These are phyloP conservation scores for Etheostoma perlongum DNA, from an alignment of 2,797 vertebrate species.

Conservation along the genomic window DNA sequence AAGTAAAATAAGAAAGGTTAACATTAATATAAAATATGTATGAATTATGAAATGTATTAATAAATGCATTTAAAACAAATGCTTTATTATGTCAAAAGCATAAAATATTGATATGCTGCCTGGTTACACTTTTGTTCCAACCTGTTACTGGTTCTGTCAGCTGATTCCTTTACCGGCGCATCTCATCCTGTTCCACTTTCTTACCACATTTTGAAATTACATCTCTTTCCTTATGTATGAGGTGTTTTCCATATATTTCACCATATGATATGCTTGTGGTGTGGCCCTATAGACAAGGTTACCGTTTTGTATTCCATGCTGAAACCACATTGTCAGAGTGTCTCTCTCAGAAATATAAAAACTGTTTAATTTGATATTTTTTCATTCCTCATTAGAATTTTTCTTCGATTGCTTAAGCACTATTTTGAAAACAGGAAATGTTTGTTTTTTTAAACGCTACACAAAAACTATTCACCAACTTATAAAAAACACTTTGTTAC, in stretches of 20 bases:
- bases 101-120: neutral
- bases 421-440: too few species aligned
- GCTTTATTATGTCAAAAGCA: neutral
- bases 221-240: slow-evolving; percentile 15
- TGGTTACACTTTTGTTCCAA: neutral
- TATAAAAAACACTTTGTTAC: too few species aligned
- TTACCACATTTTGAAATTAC: neutral
- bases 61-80: slow-evolving; percentile 7
- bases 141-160: neutral
- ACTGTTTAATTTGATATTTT: neutral
- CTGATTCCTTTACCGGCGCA: neutral
- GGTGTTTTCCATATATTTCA: slow-evolving; percentile 1
- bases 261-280: neutral
- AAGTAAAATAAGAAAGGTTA: neutral
- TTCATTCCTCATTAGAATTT: too few species aligned
- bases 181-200: neutral
- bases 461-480: too few species aligned
- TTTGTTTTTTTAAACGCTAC: too few species aligned
- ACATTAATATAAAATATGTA: neutral
- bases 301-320: neutral
- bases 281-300: neutral
- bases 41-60: slow-evolving; percentile 2
- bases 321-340: neutral
- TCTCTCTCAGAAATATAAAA: neutral
- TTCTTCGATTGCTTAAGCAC: too few species aligned